These are phyloP conservation scores for Panopea generosa DNA, from an alignment of 2,888 invertebrate species.

Conservation along the genomic window DNA sequence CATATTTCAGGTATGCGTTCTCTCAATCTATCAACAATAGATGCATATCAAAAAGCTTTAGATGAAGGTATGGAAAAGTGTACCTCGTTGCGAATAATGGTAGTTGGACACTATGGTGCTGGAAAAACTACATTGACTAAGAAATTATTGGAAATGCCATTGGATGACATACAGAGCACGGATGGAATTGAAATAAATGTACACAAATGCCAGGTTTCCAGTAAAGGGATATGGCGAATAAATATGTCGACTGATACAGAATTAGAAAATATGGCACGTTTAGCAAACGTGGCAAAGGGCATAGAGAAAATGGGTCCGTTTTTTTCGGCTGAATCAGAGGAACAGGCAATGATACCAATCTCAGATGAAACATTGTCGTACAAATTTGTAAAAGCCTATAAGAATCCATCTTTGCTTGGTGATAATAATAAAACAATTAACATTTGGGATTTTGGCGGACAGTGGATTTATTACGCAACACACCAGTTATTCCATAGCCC, in stretches of 20 bases:
- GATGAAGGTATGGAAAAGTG: slow-evolving; percentile 4
- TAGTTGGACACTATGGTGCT: slow-evolving; percentile 11
- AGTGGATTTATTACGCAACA: slow-evolving; percentile 33
- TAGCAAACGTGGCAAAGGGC: too few species aligned
- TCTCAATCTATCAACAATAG: slow-evolving; percentile 7
- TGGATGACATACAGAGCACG: slow-evolving; percentile 10
- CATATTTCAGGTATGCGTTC: slow-evolving; percentile 8
- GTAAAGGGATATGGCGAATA: slow-evolving; percentile 12
- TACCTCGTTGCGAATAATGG: slow-evolving; percentile 4
- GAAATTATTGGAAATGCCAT: slow-evolving; percentile 5
- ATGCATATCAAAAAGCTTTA: slow-evolving; percentile 12
- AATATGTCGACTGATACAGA: too few species aligned
- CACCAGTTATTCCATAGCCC: slow-evolving; percentile 32
- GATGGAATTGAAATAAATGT: slow-evolving; percentile 23
- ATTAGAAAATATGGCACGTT: too few species aligned
- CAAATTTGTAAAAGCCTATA: too few species aligned
- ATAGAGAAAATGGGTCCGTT: too few species aligned
- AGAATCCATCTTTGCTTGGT: too few species aligned
- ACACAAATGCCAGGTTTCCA: background rate
- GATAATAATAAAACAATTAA: background rate
- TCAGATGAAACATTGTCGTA: too few species aligned
- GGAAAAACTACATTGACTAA: slow-evolving; percentile 19
- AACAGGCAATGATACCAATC: too few species aligned
- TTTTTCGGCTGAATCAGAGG: too few species aligned
- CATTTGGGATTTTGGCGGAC: slow-evolving; percentile 35